A percentile compares a stretch with the other conserved stretches of the same genome.
These are phyloP conservation scores for Mohoua ochrocephala DNA, from an alignment of 2,113 vertebrate genomes.

Conservation along the genomic window DNA sequence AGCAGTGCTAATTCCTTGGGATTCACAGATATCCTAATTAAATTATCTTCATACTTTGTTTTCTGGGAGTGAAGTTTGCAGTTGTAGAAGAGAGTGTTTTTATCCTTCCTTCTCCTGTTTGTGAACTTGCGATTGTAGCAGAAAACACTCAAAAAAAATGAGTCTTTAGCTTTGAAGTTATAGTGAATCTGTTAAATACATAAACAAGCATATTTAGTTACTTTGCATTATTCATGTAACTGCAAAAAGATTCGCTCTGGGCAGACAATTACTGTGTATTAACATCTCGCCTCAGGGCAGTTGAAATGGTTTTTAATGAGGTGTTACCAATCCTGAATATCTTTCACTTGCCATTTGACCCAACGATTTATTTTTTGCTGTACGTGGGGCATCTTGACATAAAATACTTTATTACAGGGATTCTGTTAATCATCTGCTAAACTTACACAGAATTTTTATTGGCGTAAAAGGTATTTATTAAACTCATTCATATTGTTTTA, in stretches of 20 bases:
- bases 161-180: background rate
- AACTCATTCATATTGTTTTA: background rate
- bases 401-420: constrained; percentile 3
- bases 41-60: background rate
- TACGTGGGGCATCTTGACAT: background rate
- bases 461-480: background rate
- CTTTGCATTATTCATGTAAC: constrained; percentile 62
- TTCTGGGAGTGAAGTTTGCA: background rate
- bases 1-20: background rate
- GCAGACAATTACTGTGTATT: constrained; percentile 65
- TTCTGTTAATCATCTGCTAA: background rate
- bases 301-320: constrained; percentile 64
- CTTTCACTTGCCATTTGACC: constrained; percentile 57
- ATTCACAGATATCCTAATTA: background rate
- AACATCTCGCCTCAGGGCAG: constrained; percentile 56
- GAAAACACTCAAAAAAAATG: background rate
- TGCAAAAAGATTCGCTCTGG: constrained; percentile 35
- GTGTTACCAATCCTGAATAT: constrained; percentile 60
- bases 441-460: background rate
- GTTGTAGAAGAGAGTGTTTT: background rate
- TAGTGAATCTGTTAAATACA: constrained; percentile 39
- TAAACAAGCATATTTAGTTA: constrained; percentile 48
- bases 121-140: background rate
- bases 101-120: background rate
- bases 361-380: constrained; percentile 49